phyloP scores from a whole-genome alignment of 2,113 vertebrate species.

The Hippolais icterina region DNA sequence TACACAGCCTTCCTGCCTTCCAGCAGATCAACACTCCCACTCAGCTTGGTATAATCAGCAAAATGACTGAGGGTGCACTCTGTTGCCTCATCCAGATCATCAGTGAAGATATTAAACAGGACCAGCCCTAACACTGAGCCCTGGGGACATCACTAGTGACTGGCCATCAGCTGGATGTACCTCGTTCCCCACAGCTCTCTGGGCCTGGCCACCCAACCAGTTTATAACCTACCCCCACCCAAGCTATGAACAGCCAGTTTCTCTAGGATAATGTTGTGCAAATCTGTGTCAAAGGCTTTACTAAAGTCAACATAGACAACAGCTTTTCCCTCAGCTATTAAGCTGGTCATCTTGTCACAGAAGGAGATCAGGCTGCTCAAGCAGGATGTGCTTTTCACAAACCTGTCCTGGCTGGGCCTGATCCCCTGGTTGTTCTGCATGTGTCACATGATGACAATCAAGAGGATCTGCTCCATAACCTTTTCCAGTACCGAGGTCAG shows the following conservation, averaged over 20 bases:
- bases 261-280: background rate
- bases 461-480: background rate
- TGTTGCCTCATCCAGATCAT: too few species aligned
- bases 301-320: rapidly evolving
- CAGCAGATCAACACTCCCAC: background rate
- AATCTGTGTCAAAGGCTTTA: background rate
- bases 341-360: background rate
- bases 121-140: rapidly evolving
- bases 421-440: background rate
- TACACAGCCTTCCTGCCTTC: background rate
- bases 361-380: background rate
- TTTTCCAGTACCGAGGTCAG: rapidly evolving
- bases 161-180: too few species aligned
- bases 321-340: background rate
- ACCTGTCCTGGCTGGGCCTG: background rate
- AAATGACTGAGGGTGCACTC: background rate
- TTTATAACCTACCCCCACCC: background rate
- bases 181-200: background rate
- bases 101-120: background rate
- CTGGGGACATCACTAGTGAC: background rate
- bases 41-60: background rate
- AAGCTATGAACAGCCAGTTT: background rate
- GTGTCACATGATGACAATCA: rapidly evolving
- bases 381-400: background rate
- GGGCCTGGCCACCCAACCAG: background rate